Evolutionary conservation across 2,113 vertebrate species (phyloP).

Genomic region (Brachypteracias leptosomus): DNA sequence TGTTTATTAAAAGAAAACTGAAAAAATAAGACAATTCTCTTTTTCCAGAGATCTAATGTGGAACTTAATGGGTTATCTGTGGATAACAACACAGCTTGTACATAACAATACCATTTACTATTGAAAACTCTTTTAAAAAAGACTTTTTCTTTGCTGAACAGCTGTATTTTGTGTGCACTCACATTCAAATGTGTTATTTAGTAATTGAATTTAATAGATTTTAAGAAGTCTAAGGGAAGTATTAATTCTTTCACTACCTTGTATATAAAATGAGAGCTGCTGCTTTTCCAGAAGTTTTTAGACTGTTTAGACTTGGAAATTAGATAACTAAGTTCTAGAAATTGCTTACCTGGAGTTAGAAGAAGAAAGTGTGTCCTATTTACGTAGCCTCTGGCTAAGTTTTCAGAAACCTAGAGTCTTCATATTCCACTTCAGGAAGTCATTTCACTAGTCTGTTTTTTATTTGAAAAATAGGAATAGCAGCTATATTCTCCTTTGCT

Average conservation of each 20-base stretch:
- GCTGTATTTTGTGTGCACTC: background rate
- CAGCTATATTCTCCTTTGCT: background rate
- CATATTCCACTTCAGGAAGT: background rate
- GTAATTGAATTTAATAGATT: background rate
- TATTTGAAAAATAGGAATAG: background rate
- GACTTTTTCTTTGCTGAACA: background rate
- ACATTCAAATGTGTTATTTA: background rate
- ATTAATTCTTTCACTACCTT: background rate
- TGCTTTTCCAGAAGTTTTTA: background rate
- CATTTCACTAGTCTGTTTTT: background rate
- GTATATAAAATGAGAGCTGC: background rate
- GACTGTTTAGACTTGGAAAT: background rate
- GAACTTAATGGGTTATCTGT: background rate
- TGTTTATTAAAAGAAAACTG: conserved; percentile 45
- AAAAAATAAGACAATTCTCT: background rate
- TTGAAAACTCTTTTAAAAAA: background rate
- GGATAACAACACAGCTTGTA: background rate
- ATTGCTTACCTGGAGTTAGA: background rate
- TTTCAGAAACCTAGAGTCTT: background rate
- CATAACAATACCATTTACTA: background rate
- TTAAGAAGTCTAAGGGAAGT: background rate
- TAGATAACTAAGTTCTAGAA: background rate
- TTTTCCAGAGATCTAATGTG: conserved; percentile 17
- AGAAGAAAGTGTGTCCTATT: background rate
- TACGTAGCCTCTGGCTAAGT: background rate